These are phyloP conservation scores for Aplidium turbinatum DNA, from an alignment of 23 tunicate genomes.

Conservation along the genomic window DNA sequence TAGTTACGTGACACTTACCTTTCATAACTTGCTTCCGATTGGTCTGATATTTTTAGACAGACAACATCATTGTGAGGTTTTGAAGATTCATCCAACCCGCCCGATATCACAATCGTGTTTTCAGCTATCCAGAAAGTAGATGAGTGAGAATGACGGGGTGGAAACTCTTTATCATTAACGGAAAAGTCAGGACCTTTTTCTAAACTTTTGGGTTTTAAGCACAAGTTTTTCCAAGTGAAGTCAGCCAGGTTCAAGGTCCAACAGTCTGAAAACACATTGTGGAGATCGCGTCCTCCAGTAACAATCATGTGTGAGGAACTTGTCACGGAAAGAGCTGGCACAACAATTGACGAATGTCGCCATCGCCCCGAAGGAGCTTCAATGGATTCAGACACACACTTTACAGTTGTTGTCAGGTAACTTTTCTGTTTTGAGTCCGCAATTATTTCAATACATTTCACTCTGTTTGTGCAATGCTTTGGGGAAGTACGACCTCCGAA, in stretches of 20 bases:
- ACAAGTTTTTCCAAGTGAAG: constrained; percentile 2
- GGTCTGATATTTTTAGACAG: neutral
- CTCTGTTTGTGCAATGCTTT: constrained; percentile 14
- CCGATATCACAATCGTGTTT: constrained; percentile 33
- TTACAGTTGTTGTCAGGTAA: neutral
- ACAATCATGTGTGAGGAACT: constrained; percentile 32
- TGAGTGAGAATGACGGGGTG: constrained; percentile 52
- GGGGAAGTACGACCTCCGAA: constrained; percentile 89
- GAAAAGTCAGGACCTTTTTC: too few species aligned
- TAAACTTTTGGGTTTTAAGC: neutral
- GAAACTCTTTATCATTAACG: neutral
- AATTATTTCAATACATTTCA: constrained; percentile 1
- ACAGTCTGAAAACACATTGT: constrained; percentile 41
- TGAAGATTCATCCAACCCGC: constrained; percentile 47
- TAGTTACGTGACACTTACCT: too few species aligned
- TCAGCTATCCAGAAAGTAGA: constrained; percentile 4
- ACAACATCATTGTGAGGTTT: constrained; percentile 45
- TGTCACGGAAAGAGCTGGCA: neutral
- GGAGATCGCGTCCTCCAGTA: constrained; percentile 65
- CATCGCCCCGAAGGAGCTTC: constrained; percentile 45
- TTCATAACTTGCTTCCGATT: neutral
- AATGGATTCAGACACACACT: neutral
- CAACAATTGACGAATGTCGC: constrained; percentile 58
- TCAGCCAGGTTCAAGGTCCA: constrained; percentile 40
- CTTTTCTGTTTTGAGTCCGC: neutral